Evolutionary conservation across 2,888 invertebrate species (phyloP).

Genomic region (Malthinus seriepunctatus): DNA sequence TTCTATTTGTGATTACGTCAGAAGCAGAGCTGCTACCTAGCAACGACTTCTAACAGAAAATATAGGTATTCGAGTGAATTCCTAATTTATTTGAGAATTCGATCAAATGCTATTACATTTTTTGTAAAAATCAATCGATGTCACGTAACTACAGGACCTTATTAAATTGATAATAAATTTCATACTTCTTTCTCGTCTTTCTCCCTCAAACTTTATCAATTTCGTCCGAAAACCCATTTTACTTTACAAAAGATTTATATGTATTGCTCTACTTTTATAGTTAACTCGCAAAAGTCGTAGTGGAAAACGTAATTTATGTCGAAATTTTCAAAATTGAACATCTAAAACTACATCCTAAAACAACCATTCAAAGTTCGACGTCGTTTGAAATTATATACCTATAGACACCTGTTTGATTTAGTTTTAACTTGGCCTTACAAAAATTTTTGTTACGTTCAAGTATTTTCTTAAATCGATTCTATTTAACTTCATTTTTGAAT

Average conservation of each 20-base stretch:
- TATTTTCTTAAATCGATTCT: too few relatives aligned
- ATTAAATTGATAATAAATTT: constrained; percentile 5
- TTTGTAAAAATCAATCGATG: not conserved
- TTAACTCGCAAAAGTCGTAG: not conserved
- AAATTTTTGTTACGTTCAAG: too few relatives aligned
- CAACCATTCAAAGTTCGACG: too few relatives aligned
- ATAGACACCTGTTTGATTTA: too few relatives aligned
- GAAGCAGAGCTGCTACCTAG: constrained; percentile 3
- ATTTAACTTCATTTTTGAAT: too few relatives aligned
- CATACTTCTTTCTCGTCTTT: not conserved
- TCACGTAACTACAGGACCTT: constrained; percentile 1
- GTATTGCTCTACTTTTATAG: not conserved
- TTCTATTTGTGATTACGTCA: constrained; percentile 5
- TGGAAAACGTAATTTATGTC: not conserved
- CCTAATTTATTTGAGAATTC: constrained; percentile 7
- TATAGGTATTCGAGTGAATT: constrained; percentile 4
- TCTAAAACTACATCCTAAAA: not conserved
- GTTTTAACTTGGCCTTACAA: too few relatives aligned
- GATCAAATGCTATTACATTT: constrained; percentile 4
- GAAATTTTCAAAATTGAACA: constrained; percentile 5
- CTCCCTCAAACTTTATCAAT: not conserved
- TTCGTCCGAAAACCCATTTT: not conserved
- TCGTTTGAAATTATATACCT: too few relatives aligned
- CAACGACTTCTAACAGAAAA: constrained; percentile 6
- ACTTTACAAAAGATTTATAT: not conserved